Conservation (phyloP, 2,888 invertebrate species). For the Lepeophtheirus nordmannii region DNA sequence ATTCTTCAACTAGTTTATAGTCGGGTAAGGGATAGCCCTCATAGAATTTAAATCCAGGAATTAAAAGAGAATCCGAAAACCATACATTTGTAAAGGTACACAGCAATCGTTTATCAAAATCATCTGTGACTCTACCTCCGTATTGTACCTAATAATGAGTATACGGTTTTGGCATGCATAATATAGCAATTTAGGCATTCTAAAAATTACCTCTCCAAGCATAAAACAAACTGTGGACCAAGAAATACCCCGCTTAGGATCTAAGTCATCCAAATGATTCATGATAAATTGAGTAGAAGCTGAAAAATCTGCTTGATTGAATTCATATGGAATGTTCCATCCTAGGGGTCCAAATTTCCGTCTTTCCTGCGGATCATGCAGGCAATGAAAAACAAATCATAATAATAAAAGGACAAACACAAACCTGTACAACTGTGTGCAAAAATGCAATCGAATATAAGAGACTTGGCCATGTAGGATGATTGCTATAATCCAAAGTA, state of each 20-base stretch:
- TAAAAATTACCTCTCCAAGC: slow-evolving; percentile 55
- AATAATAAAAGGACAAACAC: neutral
- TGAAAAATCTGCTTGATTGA: slow-evolving; percentile 88
- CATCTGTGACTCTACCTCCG: slow-evolving; percentile 86
- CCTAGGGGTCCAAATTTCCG: slow-evolving; percentile 89
- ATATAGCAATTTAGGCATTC: neutral
- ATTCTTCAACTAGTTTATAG: slow-evolving; percentile 42
- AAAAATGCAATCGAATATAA: slow-evolving; percentile 85
- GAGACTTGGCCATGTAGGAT: slow-evolving; percentile 81
- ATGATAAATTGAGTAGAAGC: slow-evolving; percentile 90
- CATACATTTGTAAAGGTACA: slow-evolving; percentile 79
- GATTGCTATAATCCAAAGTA: slow-evolving; percentile 73
- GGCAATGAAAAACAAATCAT: neutral
- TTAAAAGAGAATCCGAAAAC: slow-evolving; percentile 78
- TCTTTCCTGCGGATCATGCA: slow-evolving; percentile 44
- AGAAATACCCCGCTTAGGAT: slow-evolving; percentile 79
- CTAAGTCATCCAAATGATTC: slow-evolving; percentile 90
- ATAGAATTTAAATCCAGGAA: slow-evolving; percentile 76
- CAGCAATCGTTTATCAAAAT: slow-evolving; percentile 81
- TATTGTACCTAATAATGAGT: slow-evolving; percentile 40
- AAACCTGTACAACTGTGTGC: slow-evolving; percentile 59
- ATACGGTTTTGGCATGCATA: neutral
- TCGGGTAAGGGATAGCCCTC: slow-evolving; percentile 80
- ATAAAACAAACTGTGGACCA: slow-evolving; percentile 96
- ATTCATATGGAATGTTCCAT: slow-evolving; percentile 94